phyloP scores from a whole-genome alignment of 2,113 vertebrate genomes.

The Pygathrix nemaeus region DNA sequence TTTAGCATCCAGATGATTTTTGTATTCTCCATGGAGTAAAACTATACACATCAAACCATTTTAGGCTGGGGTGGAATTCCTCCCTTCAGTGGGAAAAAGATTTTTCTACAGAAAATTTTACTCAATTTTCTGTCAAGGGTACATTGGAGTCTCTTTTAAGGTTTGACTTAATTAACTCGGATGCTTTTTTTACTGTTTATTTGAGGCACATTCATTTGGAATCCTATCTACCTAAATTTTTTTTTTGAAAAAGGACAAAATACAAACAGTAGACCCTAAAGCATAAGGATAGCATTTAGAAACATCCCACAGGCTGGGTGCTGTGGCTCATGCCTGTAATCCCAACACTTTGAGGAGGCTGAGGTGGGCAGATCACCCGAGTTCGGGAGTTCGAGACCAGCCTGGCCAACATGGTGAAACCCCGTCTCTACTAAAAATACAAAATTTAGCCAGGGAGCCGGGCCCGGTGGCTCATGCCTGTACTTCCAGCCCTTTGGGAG shows the following conservation, averaged over 20 bases:
- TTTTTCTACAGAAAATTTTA: too few relatives aligned
- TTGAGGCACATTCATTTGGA: too few relatives aligned
- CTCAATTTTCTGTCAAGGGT: too few relatives aligned
- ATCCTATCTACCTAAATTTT: too few relatives aligned
- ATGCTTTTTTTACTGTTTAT: too few relatives aligned
- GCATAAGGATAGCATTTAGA: not conserved
- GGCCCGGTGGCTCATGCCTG: not conserved
- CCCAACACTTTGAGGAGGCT: not conserved
- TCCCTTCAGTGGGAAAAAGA: too few relatives aligned
- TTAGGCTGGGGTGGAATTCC: too few relatives aligned
- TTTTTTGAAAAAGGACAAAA: slow-evolving; percentile 11
- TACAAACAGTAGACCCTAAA: not conserved
- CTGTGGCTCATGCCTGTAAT: not conserved
- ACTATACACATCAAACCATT: too few relatives aligned
- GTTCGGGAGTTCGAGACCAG: not conserved
- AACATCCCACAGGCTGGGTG: not conserved
- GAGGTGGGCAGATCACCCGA: not conserved
- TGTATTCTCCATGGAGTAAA: too few relatives aligned
- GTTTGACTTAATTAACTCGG: too few relatives aligned
- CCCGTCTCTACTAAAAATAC: not conserved
- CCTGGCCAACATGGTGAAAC: not conserved
- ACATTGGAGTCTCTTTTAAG: too few relatives aligned
- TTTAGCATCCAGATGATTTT: too few relatives aligned
- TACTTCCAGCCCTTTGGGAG: not conserved
- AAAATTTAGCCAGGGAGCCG: not conserved